Percentiles rank a stretch among this genome's conserved stretches.
Evolutionary conservation across 2,888 invertebrate species (phyloP).

Genomic region (Oxyscelio sp.): DNA sequence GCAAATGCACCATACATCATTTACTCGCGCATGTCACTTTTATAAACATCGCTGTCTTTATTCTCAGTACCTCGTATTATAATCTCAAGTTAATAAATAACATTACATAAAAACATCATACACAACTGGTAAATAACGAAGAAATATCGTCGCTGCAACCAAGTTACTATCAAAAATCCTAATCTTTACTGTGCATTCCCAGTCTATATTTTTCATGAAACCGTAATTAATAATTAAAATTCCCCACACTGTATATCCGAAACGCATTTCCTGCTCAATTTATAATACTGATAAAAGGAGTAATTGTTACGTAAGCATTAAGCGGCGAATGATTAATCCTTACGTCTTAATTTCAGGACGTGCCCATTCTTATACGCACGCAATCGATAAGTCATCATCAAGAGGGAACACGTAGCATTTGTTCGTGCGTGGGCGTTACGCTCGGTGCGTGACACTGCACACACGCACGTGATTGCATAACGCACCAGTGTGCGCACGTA

Average conservation of each 20-base stretch:
- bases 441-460: constrained; percentile 65
- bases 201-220: background rate
- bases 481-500: constrained; percentile 70
- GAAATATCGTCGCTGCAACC: too few relatives aligned
- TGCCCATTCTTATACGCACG: constrained; percentile 49
- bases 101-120: too few relatives aligned
- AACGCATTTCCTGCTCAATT: constrained; percentile 30
- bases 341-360: constrained; percentile 56
- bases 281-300: constrained; percentile 42
- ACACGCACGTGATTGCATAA: constrained; percentile 78
- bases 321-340: constrained; percentile 50
- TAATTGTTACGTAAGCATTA: constrained; percentile 62
- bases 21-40: too few relatives aligned
- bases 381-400: constrained; percentile 68
- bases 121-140: too few relatives aligned
- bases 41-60: too few relatives aligned
- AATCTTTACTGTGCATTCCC: too few relatives aligned
- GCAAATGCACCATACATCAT: too few relatives aligned
- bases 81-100: too few relatives aligned
- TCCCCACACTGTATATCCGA: background rate
- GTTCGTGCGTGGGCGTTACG: constrained; percentile 66
- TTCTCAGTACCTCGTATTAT: too few relatives aligned
- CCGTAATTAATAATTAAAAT: background rate
- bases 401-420: constrained; percentile 51
- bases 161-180: too few relatives aligned